Evolutionary conservation across 2,797 vertebrate genomes (phyloP), one percentile per base, ranked within the genome.

Genomic region (Euphonia xanthogaster): DNA sequence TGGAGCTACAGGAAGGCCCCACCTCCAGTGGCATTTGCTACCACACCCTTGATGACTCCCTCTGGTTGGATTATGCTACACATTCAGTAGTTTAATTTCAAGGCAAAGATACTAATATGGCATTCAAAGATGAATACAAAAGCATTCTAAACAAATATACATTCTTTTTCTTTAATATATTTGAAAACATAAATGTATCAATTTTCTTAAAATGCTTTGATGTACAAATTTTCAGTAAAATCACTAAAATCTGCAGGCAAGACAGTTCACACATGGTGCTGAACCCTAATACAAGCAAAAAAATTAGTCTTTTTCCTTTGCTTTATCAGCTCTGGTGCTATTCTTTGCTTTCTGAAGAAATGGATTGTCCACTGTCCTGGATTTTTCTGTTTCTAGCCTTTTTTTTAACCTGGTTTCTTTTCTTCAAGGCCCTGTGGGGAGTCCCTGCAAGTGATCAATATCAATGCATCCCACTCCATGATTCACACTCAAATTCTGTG

Each of bases 1-100:
- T 3, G 24, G 28, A 79, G 35, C 68, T 28, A 18, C 1, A 60
- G 65, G 37, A 81, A 67, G 37, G 27, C 4, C 4, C 6, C 4
- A 2, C 6, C 22, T 63, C 55, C 39, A 47, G 22, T 2, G 15
- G 39, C 54, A 68, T 8, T 5, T 37, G 18, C 51, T 44, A 6
- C 58, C 1, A 1, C 6, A 37, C 9, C 37, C 14, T 3, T 3
- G 5, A 0, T 18, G 27, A 42, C 12, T 7, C 4, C 4, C 0
- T 3, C 19, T 15, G 39, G n/a, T 11, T 6, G 0, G 17, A 47
- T 10, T 17, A 31, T 42, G 27, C 18, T 19, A 10, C 1, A 35
- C 16, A 8, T 40, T 55, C 23, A 44, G 12, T 9, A 47, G 8
- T 27, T 48, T 53, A 17, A 25, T 61, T 60, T 74, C 71, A 66